A percentile compares a stretch with the other conserved stretches of the same genome.
Evolutionary conservation across 2,113 vertebrate species (phyloP).

Genomic region (Oryzias curvinotus): DNA sequence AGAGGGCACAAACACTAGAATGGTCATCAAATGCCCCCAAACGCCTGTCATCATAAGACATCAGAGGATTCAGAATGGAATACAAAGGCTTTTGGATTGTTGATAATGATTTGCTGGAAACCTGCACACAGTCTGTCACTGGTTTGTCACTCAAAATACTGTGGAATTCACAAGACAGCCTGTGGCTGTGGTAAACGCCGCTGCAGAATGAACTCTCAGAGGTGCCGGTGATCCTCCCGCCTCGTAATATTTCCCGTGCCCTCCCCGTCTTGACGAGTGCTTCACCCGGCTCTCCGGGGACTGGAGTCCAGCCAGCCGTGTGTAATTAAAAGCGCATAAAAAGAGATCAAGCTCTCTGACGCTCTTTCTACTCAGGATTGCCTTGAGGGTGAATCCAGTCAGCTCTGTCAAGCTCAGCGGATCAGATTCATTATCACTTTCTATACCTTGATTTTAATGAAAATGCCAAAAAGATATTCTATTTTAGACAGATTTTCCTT

Average conservation of each 20-base stretch:
- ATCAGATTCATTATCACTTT: conserved; percentile 40
- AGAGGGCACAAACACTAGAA: conserved; percentile 1
- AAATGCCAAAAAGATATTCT: neutral
- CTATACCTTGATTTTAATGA: conserved; percentile 37
- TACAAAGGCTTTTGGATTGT: no score
- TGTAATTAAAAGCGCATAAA: conserved; percentile 75
- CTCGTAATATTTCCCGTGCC: neutral
- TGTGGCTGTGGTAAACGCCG: conserved; percentile 46
- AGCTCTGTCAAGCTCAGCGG: conserved; percentile 35
- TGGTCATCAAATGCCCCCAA: neutral
- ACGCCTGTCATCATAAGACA: no score
- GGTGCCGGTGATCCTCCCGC: conserved; percentile 18
- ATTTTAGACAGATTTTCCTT: conserved; percentile 3
- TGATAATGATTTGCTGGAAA: neutral
- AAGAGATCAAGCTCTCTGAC: conserved; percentile 62
- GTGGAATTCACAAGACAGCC: conserved; percentile 51
- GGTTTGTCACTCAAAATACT: conserved; percentile 36
- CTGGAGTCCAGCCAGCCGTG: conserved; percentile 58
- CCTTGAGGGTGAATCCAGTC: conserved; percentile 41
- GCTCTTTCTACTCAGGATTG: conserved; percentile 39
- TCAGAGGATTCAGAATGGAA: neutral
- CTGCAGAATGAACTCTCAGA: conserved; percentile 45
- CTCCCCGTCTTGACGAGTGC: conserved; percentile 48
- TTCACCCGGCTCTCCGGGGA: conserved; percentile 50
- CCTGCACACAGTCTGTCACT: conserved; percentile 8